phyloP scores from a whole-genome alignment of 2,113 vertebrate species.

The Ciconia maguari region DNA sequence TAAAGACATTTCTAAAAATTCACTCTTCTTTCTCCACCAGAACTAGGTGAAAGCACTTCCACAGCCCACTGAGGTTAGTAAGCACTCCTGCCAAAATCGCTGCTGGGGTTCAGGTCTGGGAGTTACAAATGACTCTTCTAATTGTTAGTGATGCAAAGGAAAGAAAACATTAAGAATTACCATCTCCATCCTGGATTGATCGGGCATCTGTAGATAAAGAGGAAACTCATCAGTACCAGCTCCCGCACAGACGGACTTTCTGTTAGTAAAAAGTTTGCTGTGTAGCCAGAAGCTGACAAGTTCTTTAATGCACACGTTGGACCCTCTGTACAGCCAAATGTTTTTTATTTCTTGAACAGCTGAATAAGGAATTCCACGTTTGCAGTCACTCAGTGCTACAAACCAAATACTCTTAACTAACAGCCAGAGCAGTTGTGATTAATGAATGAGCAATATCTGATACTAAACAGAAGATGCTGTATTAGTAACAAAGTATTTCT shows the following conservation, averaged over 20 bases:
- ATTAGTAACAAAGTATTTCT: background rate
- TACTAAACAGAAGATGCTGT: background rate
- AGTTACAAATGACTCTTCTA: background rate
- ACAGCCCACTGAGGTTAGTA: background rate
- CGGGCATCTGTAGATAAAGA: constrained; percentile 77
- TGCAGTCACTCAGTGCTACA: background rate
- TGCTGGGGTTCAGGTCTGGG: background rate
- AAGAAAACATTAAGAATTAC: constrained; percentile 43
- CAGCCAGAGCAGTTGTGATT: background rate
- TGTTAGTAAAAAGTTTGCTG: constrained; percentile 55
- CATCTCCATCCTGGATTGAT: constrained; percentile 81
- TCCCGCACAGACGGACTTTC: background rate
- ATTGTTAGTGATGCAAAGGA: background rate
- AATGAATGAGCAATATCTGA: background rate
- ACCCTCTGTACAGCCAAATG: background rate
- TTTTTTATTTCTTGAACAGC: background rate
- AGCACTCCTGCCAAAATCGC: background rate
- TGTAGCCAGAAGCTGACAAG: background rate
- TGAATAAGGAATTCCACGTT: background rate
- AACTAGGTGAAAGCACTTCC: background rate
- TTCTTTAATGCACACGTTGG: background rate
- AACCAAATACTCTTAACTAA: background rate
- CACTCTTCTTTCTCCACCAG: background rate
- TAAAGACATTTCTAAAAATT: background rate
- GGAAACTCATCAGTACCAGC: constrained; percentile 4